phyloP scores from a whole-genome alignment of 2,113 vertebrate genomes.

The Aphyosemion australe region DNA sequence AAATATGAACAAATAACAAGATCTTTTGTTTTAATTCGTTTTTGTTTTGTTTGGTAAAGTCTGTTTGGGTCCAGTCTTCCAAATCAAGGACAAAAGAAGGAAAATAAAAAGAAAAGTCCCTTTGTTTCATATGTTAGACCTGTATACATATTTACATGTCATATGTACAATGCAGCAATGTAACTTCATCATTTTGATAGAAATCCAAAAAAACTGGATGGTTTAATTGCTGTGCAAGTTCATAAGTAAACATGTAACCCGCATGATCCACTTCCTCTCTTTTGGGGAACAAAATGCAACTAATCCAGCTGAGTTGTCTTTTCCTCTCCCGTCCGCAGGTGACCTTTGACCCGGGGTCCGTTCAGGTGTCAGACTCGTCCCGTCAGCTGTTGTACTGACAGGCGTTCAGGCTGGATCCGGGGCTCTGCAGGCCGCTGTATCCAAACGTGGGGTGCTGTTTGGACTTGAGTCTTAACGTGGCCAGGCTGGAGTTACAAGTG shows the following conservation, averaged over 20 bases:
- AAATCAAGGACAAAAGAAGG: slow-evolving; percentile 40
- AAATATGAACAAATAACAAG: slow-evolving; percentile 53
- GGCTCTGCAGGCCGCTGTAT: slow-evolving; percentile 93
- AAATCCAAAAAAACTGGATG: slow-evolving; percentile 70
- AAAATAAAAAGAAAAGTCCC: slow-evolving; percentile 45
- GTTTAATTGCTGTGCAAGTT: slow-evolving; percentile 84
- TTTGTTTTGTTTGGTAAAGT: slow-evolving; percentile 30
- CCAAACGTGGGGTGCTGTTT: slow-evolving; percentile 98
- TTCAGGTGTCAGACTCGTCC: slow-evolving; percentile 22
- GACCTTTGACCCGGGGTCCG: slow-evolving; percentile 43
- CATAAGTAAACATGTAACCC: slow-evolving; percentile 86
- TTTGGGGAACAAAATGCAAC: slow-evolving; percentile 80
- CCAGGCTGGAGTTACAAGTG: slow-evolving; percentile 97
- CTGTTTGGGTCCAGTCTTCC: slow-evolving; percentile 46
- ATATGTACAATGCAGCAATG: slow-evolving; percentile 76
- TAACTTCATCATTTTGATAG: slow-evolving; percentile 72
- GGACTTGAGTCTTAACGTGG: slow-evolving; percentile 96
- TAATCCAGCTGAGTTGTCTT: slow-evolving; percentile 85
- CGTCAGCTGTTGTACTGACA: slow-evolving; percentile 99
- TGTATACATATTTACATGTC: slow-evolving; percentile 67
- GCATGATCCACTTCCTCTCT: slow-evolving; percentile 85
- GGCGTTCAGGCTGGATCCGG: slow-evolving; percentile 91
- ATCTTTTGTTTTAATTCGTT: slow-evolving; percentile 21
- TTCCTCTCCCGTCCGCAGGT: slow-evolving; percentile 43
- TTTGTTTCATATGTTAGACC: slow-evolving; percentile 64